Percentiles rank a stretch among this genome's conserved stretches.
Evolutionary conservation across 2,113 vertebrate species (phyloP).

Genomic region (Cochlearius cochlearius): DNA sequence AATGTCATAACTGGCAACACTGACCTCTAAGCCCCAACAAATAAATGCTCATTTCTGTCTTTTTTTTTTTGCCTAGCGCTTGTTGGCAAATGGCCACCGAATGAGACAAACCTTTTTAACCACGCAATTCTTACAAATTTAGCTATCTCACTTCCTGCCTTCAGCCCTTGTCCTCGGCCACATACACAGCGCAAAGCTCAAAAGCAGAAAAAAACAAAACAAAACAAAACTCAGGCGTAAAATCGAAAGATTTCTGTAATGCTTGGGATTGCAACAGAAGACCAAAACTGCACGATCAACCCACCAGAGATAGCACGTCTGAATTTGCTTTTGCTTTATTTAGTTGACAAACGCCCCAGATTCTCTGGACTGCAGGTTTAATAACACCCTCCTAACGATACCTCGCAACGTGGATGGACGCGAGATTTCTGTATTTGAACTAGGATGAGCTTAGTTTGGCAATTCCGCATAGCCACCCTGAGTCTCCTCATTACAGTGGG

Average conservation of each 20-base stretch:
- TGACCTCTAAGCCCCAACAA: neutral
- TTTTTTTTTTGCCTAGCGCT: neutral
- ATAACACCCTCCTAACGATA: fast-evolving
- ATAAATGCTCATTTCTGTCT: neutral
- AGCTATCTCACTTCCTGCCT: neutral
- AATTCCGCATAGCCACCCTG: neutral
- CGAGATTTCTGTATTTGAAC: neutral
- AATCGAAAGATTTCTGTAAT: neutral
- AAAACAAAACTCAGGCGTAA: neutral
- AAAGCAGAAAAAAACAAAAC: neutral
- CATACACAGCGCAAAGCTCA: neutral
- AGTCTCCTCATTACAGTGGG: neutral
- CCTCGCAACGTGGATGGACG: neutral
- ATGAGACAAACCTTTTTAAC: neutral
- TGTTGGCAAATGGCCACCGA: neutral
- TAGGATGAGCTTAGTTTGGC: neutral
- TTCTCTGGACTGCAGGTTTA: neutral
- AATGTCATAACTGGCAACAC: neutral
- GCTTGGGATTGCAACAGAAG: neutral
- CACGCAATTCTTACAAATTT: neutral
- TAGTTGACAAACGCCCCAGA: neutral
- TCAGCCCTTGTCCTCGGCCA: neutral
- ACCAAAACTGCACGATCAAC: neutral
- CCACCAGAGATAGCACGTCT: neutral
- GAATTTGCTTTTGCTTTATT: neutral